A percentile compares a stretch with the other conserved stretches of the same genome.
phyloP scores from a whole-genome alignment of 1,140 invertebrate species.

The Rhagoletis pomonella region DNA sequence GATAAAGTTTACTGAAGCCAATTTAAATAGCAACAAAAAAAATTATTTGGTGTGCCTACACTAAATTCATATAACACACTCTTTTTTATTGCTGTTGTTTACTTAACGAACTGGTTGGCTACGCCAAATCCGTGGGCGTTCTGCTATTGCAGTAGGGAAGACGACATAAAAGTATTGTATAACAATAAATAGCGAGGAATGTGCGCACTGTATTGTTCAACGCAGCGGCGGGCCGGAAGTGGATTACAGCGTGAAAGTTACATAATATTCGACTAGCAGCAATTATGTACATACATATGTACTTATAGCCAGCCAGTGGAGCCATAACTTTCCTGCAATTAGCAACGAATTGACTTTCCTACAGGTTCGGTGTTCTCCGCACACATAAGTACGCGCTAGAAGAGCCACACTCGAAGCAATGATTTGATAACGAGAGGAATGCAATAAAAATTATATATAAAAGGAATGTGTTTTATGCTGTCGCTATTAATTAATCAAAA shows the following conservation, averaged over 20 bases:
- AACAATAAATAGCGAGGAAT: background rate
- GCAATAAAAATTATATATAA: too few species aligned
- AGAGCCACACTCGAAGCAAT: too few species aligned
- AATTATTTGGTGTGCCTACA: background rate
- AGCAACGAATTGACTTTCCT: too few species aligned
- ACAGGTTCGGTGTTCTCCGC: too few species aligned
- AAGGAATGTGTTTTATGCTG: too few species aligned
- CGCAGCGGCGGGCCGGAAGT: background rate
- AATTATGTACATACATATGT: background rate
- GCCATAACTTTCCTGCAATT: too few species aligned
- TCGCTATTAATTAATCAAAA: too few species aligned
- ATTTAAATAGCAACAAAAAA: background rate
- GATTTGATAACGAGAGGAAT: too few species aligned
- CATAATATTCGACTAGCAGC: background rate
- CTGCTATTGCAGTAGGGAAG: background rate
- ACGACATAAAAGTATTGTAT: background rate
- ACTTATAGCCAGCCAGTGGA: too few species aligned
- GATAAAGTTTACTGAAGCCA: background rate
- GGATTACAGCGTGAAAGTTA: background rate
- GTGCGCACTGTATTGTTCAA: background rate
- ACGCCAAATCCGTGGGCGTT: background rate
- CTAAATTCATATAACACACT: too few species aligned
- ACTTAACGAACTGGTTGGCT: background rate
- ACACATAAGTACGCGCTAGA: too few species aligned
- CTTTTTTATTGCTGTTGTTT: background rate